phyloP scores from a whole-genome alignment of 2,888 invertebrate genomes.

The Glyphotaelius pellucidus region DNA sequence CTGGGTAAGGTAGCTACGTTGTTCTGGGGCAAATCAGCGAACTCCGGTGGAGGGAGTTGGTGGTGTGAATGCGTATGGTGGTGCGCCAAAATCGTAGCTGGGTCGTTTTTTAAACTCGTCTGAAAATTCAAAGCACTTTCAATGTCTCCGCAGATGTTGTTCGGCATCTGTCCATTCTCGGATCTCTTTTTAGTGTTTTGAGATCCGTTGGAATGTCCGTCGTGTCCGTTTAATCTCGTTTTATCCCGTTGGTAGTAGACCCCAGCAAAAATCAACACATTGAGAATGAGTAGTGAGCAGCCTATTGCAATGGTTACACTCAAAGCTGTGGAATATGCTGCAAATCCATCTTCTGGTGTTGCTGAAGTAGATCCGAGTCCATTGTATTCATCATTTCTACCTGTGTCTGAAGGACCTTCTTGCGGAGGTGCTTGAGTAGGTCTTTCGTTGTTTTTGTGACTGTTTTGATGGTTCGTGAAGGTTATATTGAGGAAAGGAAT shows the following conservation, averaged over 20 bases:
- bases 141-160: slow-evolving; percentile 91
- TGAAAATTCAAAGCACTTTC: slow-evolving; percentile 78
- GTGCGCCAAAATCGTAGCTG: slow-evolving; percentile 84
- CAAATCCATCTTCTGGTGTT: slow-evolving; percentile 91
- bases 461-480: slow-evolving; percentile 73
- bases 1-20: slow-evolving; percentile 82
- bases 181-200: slow-evolving; percentile 82
- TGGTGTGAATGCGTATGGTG: slow-evolving; percentile 87
- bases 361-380: slow-evolving; percentile 75
- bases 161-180: slow-evolving; percentile 92
- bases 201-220: slow-evolving; percentile 76
- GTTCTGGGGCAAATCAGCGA: slow-evolving; percentile 87
- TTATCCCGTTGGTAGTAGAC: slow-evolving; percentile 96
- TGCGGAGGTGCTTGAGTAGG: slow-evolving; percentile 70
- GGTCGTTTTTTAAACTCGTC: slow-evolving; percentile 81
- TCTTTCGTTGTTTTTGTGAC: slow-evolving; percentile 70
- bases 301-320: slow-evolving; percentile 97
- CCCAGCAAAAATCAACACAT: slow-evolving; percentile 95
- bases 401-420: slow-evolving; percentile 66
- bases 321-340: slow-evolving; percentile 92
- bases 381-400: slow-evolving; percentile 68
- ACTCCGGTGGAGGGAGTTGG: slow-evolving; percentile 89
- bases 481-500: slow-evolving; percentile 74
- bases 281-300: slow-evolving; percentile 92
- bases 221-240: slow-evolving; percentile 82